Evolutionary conservation across 2,888 invertebrate genomes (phyloP), one percentile per base, ranked within the genome.

Genomic region (Heterodera filipjevi): DNA sequence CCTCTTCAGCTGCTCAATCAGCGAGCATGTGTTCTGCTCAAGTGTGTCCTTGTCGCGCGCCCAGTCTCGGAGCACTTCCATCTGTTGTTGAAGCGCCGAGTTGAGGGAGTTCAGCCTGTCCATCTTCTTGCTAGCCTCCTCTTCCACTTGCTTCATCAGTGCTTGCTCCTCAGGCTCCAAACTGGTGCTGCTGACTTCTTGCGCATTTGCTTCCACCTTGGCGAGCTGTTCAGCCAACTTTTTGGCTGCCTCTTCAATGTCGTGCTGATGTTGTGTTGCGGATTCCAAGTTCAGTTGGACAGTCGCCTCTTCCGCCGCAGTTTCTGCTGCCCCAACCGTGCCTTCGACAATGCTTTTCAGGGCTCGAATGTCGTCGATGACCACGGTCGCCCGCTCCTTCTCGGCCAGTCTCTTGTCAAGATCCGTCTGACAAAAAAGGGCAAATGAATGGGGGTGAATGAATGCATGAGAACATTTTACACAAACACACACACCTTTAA

Each of bases 201-300:
- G 32, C 5, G 68, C 16, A 19, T 68, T 14, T 30, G 33, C 71
- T 14, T 35, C 44, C 32, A 71, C 16, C n/a, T 71, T 46, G 27
- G 16, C 27, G 32, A 44, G 71, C 35, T 71, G 71, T 71, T 71
- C 71, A 27, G 14, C 71, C 66, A 66, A 33, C 30, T 14, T 30
- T 66, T 33, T 33, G 32, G 30, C 33, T 66, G 66, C 66, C 27
- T 66, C 66, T 66, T 66, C 66, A 3, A 66, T 27, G 10, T 66
- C 66, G 3, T 14, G 22, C 32, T 66, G 27, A 27, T 33, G 66
- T 30, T 66, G 66, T 32, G 27, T 6, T 22, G 22, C 53, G 22
- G 53, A 53, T 22, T 53, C 53, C 53, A 53, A 14, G 22, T 53
- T 19, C 53, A 53, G 53, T 22, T 53, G 53, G 22, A 53, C 19